phyloP scores from a whole-genome alignment of 2,888 invertebrate species.

The Ennomos quercinarius region DNA sequence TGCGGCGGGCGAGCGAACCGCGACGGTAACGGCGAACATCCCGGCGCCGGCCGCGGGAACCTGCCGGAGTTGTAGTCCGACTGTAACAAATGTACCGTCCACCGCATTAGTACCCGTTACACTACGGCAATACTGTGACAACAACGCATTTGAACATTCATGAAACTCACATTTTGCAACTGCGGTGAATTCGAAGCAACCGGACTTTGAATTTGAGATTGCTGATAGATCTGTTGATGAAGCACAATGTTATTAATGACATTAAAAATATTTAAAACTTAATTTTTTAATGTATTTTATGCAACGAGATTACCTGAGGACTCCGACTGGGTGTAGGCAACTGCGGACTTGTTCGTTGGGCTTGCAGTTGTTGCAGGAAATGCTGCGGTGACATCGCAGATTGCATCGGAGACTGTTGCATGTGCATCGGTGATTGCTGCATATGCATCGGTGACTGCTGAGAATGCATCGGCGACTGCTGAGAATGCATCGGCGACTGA shows the following conservation, averaged over 20 bases:
- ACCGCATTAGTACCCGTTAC: no score
- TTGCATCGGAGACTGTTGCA: slow-evolving; percentile 69
- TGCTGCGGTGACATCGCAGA: slow-evolving; percentile 67
- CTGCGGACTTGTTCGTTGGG: slow-evolving; percentile 79
- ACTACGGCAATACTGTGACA: no score
- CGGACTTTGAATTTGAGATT: slow-evolving; percentile 81
- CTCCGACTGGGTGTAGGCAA: slow-evolving; percentile 79
- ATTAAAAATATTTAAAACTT: background rate
- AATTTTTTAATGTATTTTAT: background rate
- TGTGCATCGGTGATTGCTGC: slow-evolving; percentile 56
- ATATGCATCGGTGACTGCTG: slow-evolving; percentile 56
- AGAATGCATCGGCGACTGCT: slow-evolving; percentile 65
- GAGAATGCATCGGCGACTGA: slow-evolving; percentile 66
- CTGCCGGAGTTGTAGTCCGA: slow-evolving; percentile 69
- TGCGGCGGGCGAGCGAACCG: slow-evolving; percentile 78
- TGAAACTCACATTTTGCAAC: slow-evolving; percentile 71
- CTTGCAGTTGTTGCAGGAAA: slow-evolving; percentile 71
- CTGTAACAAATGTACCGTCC: slow-evolving; percentile 43
- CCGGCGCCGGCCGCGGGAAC: slow-evolving; percentile 75
- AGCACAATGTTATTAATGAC: slow-evolving; percentile 5
- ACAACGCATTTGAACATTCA: background rate
- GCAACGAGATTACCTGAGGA: slow-evolving; percentile 65
- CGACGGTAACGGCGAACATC: slow-evolving; percentile 75
- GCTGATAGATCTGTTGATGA: slow-evolving; percentile 72
- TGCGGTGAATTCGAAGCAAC: slow-evolving; percentile 80